These are phyloP conservation scores for Epiblema foenella DNA, from an alignment of 2,888 invertebrate species.

Conservation along the genomic window DNA sequence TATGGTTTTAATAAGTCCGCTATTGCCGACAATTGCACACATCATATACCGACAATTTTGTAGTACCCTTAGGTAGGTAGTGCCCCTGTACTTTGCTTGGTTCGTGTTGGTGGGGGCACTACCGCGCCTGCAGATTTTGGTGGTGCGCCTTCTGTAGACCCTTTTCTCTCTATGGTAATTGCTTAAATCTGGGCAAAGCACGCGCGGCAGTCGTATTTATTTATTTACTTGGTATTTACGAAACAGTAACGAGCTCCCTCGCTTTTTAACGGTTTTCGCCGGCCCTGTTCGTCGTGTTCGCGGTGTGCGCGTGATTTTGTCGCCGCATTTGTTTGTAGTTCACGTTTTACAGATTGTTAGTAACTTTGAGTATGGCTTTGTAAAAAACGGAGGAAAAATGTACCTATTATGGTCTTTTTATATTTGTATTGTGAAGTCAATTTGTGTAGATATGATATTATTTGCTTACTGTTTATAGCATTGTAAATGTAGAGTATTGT, in stretches of 20 bases:
- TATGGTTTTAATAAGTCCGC: no score
- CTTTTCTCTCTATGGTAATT: slow-evolving; percentile 61
- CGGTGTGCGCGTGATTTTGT: slow-evolving; percentile 36
- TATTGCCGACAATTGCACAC: no score
- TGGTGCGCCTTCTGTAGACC: slow-evolving; percentile 19
- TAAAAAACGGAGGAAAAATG: not conserved
- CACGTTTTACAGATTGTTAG: slow-evolving; percentile 31
- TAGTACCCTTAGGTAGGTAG: no score
- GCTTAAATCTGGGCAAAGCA: slow-evolving; percentile 79
- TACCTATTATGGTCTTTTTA: not conserved
- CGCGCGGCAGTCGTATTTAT: slow-evolving; percentile 76
- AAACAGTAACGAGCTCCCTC: slow-evolving; percentile 66
- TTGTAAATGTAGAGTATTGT: no score
- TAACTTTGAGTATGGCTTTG: slow-evolving; percentile 24
- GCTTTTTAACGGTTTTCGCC: slow-evolving; percentile 34
- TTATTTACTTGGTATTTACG: slow-evolving; percentile 82
- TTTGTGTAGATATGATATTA: no score
- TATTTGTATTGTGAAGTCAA: no score
- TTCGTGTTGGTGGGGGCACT: no score
- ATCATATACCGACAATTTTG: no score
- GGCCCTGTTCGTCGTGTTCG: slow-evolving; percentile 37
- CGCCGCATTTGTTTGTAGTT: slow-evolving; percentile 29
- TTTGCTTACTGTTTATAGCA: no score
- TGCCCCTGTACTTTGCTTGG: no score
- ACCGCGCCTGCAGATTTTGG: no score